Percentiles rank a stretch among this genome's conserved stretches.
Evolutionary conservation across 2,888 invertebrate genomes (phyloP).

Genomic region (Drosophila yooni): DNA sequence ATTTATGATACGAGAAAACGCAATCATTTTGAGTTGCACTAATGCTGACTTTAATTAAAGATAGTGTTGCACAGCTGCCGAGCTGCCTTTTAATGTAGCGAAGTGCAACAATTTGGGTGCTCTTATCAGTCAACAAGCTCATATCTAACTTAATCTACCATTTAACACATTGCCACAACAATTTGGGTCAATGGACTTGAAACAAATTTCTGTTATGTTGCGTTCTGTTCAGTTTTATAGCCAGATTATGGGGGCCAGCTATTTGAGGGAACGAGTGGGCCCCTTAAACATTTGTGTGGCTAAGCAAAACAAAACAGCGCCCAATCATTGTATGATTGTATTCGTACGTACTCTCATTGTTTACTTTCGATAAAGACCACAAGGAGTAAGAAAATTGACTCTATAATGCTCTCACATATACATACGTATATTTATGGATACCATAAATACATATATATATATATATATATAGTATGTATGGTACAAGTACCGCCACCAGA

Average conservation of each 20-base stretch:
- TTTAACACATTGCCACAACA: constrained; percentile 62
- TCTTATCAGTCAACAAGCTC: constrained; percentile 60
- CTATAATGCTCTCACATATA: constrained; percentile 49
- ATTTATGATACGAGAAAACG: constrained; percentile 43
- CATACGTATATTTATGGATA: background rate
- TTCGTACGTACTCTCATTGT: constrained; percentile 36
- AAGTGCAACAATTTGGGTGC: constrained; percentile 38
- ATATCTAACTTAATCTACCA: constrained; percentile 51
- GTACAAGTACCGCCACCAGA: constrained; percentile 18
- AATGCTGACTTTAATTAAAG: constrained; percentile 44
- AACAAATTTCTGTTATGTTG: constrained; percentile 39
- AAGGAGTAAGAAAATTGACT: constrained; percentile 64
- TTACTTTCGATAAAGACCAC: constrained; percentile 72
- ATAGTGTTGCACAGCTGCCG: constrained; percentile 27
- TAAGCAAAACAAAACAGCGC: constrained; percentile 47
- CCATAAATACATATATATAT: background rate
- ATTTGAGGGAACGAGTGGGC: constrained; percentile 20
- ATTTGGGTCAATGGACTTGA: constrained; percentile 75
- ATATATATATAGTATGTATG: background rate
- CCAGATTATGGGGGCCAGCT: constrained; percentile 41
- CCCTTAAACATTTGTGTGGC: constrained; percentile 10
- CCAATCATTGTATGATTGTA: constrained; percentile 59
- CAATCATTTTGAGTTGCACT: constrained; percentile 28
- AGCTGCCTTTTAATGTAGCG: constrained; percentile 12
- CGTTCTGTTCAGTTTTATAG: constrained; percentile 36